A percentile compares a stretch with the other conserved stretches of the same genome.
phyloP scores from a whole-genome alignment of 1,140 invertebrate species.

The Samia ricini region DNA sequence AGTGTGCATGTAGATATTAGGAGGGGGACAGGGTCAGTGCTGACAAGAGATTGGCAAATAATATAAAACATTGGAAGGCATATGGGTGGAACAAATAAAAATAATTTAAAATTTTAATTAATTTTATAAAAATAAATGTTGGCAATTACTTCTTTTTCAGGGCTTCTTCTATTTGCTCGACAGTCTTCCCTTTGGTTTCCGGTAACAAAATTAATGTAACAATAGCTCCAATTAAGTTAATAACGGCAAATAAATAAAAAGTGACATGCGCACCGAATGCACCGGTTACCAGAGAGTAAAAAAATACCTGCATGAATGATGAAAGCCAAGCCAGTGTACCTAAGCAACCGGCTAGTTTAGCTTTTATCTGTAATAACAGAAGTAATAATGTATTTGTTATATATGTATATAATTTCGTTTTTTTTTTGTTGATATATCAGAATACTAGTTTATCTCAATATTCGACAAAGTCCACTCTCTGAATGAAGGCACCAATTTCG shows the following conservation, averaged over 20 bases:
- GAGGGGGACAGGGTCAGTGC: no score
- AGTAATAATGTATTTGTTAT: no score
- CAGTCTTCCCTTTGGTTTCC: slow-evolving; percentile 39
- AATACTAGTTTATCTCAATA: no score
- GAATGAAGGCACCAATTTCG: no score
- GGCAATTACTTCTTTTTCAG: background rate
- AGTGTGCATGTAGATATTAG: no score
- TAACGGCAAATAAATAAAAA: slow-evolving; percentile 40
- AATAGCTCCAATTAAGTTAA: slow-evolving; percentile 35
- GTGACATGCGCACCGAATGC: slow-evolving; percentile 31
- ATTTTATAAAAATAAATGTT: background rate
- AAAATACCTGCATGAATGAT: slow-evolving; percentile 33
- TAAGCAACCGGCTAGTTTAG: slow-evolving; percentile 44
- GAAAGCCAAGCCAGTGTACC: slow-evolving; percentile 45
- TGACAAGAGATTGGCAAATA: no score
- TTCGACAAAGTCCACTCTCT: no score
- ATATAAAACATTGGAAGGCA: no score
- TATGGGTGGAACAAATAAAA: no score
- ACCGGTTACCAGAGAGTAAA: slow-evolving; percentile 31
- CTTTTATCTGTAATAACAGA: slow-evolving; percentile 47
- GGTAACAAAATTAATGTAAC: slow-evolving; percentile 35
- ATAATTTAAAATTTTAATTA: no score
- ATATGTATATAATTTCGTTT: background rate
- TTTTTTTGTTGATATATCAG: no score
- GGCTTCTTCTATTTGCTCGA: slow-evolving; percentile 33